Percentiles rank a stretch among this genome's conserved stretches.
phyloP scores from a whole-genome alignment of 2,888 invertebrate species.

The Exocentrus adspersus region DNA sequence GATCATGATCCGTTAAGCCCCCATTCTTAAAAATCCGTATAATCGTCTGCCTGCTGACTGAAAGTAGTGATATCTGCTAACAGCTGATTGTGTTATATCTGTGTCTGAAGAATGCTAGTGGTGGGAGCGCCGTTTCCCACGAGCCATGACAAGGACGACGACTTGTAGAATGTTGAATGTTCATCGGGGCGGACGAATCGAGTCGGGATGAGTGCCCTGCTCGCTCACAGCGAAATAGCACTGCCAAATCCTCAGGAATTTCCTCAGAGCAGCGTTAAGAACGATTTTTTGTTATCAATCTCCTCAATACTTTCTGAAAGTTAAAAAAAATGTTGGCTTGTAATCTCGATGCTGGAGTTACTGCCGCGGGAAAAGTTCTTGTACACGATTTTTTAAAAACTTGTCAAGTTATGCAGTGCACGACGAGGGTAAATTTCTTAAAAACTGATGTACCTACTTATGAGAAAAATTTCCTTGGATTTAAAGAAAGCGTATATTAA shows the following conservation, averaged over 20 bases:
- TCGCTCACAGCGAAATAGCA: not conserved
- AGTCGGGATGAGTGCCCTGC: constrained; percentile 30
- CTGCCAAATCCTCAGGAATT: not conserved
- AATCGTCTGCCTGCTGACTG: constrained; percentile 32
- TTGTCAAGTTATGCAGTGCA: too few species aligned
- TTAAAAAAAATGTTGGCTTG: too few species aligned
- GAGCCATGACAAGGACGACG: constrained; percentile 58
- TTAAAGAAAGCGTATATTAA: too few species aligned
- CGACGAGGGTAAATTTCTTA: too few species aligned
- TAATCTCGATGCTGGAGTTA: too few species aligned
- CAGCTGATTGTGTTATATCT: constrained; percentile 58
- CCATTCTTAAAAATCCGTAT: not conserved
- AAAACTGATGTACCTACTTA: too few species aligned
- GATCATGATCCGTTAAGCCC: not conserved
- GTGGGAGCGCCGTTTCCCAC: constrained; percentile 44
- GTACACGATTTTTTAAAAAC: too few species aligned
- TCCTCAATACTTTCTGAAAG: too few species aligned
- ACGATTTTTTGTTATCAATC: too few species aligned
- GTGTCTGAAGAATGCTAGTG: constrained; percentile 52
- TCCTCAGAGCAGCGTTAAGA: too few species aligned
- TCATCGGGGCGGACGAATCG: constrained; percentile 34
- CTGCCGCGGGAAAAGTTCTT: too few species aligned
- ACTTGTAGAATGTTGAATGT: constrained; percentile 60
- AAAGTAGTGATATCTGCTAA: constrained; percentile 56
- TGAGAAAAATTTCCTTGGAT: too few species aligned